phyloP scores from a whole-genome alignment of 2,888 invertebrate species.

The Poecilobothrus nobilitatus region DNA sequence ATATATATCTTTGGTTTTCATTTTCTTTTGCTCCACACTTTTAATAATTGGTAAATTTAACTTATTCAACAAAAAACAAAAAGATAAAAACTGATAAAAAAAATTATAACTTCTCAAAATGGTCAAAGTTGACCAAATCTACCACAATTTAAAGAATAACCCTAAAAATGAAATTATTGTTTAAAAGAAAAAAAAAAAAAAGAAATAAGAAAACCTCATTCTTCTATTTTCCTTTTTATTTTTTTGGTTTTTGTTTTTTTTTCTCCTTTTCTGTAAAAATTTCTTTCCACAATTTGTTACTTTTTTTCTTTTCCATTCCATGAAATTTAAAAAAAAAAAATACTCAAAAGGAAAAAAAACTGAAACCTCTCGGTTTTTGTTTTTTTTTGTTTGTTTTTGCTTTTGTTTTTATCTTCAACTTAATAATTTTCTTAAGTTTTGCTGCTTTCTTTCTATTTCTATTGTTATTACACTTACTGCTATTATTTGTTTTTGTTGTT shows the following conservation, averaged over 20 bases:
- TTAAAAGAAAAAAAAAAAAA: not conserved
- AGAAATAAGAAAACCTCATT: not conserved
- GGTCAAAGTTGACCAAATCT: not conserved
- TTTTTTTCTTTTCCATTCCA: too few species aligned
- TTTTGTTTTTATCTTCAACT: not conserved
- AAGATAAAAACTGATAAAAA: too few species aligned
- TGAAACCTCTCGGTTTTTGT: not conserved
- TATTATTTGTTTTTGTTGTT: not conserved
- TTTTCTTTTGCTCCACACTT: too few species aligned
- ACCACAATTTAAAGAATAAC: not conserved
- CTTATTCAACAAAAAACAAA: too few species aligned
- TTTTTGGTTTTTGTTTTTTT: too few species aligned
- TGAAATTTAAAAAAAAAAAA: not conserved
- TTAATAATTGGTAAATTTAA: too few species aligned
- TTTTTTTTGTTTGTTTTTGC: not conserved
- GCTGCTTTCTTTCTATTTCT: not conserved
- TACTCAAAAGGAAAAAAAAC: not conserved
- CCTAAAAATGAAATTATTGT: not conserved
- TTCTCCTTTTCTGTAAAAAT: not conserved
- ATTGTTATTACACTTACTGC: not conserved
- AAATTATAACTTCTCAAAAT: too few species aligned
- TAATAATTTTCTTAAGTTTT: not conserved
- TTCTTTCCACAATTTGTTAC: not conserved
- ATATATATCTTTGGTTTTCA: too few species aligned
- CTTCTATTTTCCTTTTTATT: too few species aligned